These are phyloP conservation scores for Strigops habroptila DNA, from an alignment of 2,113 vertebrate species.

Conservation along the genomic window DNA sequence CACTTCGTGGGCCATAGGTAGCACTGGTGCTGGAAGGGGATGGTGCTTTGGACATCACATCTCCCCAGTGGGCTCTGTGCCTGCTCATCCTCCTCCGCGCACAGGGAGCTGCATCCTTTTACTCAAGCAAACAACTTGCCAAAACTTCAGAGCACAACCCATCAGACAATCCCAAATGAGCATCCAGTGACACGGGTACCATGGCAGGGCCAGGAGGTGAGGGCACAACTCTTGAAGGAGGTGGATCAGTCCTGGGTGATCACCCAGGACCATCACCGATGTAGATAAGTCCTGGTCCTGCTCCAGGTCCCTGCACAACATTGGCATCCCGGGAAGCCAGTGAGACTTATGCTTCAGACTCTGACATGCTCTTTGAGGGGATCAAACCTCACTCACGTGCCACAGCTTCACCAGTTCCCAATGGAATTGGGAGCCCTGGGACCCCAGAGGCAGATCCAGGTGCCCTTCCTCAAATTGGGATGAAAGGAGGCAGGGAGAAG, in stretches of 20 bases:
- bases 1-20: rapidly evolving
- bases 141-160: background rate
- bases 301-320: background rate
- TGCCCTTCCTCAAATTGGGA: background rate
- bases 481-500: background rate
- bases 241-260: background rate
- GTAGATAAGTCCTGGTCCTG: background rate
- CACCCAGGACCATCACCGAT: background rate
- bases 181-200: rapidly evolving
- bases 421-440: background rate
- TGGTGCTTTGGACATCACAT: rapidly evolving
- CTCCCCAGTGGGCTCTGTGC: background rate
- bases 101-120: background rate
- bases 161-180: background rate
- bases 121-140: background rate
- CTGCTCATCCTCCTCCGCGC: background rate
- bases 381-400: background rate
- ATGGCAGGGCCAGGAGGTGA: background rate
- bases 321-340: background rate
- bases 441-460: background rate
- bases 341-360: background rate
- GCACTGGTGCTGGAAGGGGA: background rate
- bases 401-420: background rate
- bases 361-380: background rate
- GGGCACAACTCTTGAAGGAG: background rate